phyloP scores from a whole-genome alignment of 2,113 vertebrate genomes.

The Dasyurus viverrinus region DNA sequence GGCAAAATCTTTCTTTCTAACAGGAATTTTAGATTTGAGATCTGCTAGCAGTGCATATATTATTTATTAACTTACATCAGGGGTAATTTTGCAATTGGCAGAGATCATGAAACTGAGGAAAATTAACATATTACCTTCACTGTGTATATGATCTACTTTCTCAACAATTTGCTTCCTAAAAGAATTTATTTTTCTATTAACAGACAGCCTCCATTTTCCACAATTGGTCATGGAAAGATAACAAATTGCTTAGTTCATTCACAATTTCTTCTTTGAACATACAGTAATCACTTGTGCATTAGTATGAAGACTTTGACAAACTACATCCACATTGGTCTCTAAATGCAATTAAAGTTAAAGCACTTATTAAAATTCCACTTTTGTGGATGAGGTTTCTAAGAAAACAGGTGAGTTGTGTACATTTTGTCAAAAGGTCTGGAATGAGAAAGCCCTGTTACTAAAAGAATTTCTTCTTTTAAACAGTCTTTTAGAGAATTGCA shows the following conservation, averaged over 20 bases:
- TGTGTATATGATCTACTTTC: slow-evolving; percentile 17
- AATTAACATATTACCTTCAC: slow-evolving; percentile 35
- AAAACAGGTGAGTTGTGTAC: background rate
- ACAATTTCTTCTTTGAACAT: slow-evolving; percentile 10
- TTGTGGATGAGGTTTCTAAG: background rate
- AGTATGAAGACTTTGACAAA: slow-evolving; percentile 23
- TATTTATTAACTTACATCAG: slow-evolving; percentile 79
- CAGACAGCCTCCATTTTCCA: background rate
- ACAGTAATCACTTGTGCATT: background rate
- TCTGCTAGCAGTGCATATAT: slow-evolving; percentile 76
- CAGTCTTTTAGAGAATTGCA: background rate
- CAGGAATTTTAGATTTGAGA: slow-evolving; percentile 77
- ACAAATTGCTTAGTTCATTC: slow-evolving; percentile 43
- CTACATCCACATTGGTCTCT: slow-evolving; percentile 10
- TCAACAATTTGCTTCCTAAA: slow-evolving; percentile 50
- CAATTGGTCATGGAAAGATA: background rate
- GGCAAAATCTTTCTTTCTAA: slow-evolving; percentile 62
- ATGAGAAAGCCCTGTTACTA: background rate
- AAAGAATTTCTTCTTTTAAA: background rate
- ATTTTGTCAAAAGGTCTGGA: background rate
- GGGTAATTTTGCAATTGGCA: slow-evolving; percentile 76
- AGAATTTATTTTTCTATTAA: slow-evolving; percentile 39
- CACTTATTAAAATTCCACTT: background rate
- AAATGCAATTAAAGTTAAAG: background rate
- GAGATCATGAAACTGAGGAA: slow-evolving; percentile 52